These are phyloP conservation scores for Falco novaeseelandiae DNA, from an alignment of 2,797 vertebrate species.

Conservation along the genomic window DNA sequence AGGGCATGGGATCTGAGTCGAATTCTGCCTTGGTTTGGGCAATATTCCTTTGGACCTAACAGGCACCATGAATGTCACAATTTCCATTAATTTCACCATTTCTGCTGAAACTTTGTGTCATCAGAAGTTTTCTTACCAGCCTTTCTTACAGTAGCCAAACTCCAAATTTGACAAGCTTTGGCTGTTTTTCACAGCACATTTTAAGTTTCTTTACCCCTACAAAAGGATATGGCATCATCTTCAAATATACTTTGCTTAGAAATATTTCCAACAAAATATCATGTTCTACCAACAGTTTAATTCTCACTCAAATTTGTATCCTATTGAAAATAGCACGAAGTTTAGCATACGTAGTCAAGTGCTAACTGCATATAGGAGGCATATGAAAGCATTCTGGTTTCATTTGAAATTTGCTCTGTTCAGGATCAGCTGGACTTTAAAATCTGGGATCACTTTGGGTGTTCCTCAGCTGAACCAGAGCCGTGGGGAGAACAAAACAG, in stretches of 20 bases:
- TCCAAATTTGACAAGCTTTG: not conserved
- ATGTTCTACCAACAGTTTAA: not conserved
- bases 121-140: not conserved
- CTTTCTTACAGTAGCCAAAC: not conserved
- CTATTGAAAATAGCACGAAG: not conserved
- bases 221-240: not conserved
- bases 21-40: not conserved
- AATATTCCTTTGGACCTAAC: not conserved
- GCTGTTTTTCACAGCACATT: not conserved
- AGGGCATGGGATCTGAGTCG: not conserved
- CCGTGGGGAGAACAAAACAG: not conserved
- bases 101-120: not conserved
- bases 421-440: constrained; percentile 26
- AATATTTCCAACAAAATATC: not conserved
- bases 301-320: not conserved
- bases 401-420: constrained; percentile 48
- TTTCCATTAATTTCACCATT: not conserved
- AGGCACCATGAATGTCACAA: not conserved
- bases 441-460: constrained; percentile 64
- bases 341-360: not conserved
- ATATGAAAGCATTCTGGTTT: constrained; percentile 23
- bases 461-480: constrained; percentile 41
- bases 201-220: not conserved
- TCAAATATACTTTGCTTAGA: not conserved
- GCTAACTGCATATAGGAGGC: not conserved